These are phyloP conservation scores for Platyrinchus mystaceus DNA, from an alignment of 2,797 vertebrate genomes.

Conservation along the genomic window DNA sequence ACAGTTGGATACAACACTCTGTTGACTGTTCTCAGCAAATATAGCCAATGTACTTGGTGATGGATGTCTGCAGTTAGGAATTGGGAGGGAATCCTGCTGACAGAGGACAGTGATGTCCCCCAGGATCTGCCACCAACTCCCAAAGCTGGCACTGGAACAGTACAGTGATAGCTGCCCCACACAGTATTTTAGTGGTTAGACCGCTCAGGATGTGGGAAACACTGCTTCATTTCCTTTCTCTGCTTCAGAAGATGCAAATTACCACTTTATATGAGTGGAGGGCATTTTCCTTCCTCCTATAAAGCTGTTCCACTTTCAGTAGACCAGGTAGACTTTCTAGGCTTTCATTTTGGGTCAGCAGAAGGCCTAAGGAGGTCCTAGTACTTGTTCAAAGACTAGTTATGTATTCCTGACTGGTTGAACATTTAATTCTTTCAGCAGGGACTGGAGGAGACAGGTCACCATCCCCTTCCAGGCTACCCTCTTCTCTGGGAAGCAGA, in stretches of 20 bases:
- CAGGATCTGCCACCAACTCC: rapidly evolving
- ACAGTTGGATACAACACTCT: neutral
- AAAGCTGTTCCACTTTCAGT: neutral
- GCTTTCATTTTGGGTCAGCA: neutral
- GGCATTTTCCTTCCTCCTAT: neutral
- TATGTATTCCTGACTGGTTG: neutral
- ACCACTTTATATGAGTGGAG: neutral
- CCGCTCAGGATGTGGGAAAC: constrained; percentile 46
- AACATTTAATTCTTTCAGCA: neutral
- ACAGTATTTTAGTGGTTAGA: neutral
- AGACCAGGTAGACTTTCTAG: neutral
- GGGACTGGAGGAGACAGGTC: neutral
- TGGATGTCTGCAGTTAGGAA: neutral
- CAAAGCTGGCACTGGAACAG: neutral
- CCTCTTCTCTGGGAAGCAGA: neutral
- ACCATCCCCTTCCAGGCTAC: neutral
- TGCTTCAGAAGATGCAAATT: constrained; percentile 30
- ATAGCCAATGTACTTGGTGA: rapidly evolving
- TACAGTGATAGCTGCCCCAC: neutral
- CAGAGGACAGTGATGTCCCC: neutral
- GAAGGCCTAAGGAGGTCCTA: neutral
- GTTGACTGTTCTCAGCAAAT: neutral
- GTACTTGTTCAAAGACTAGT: neutral
- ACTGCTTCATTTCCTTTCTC: constrained; percentile 6
- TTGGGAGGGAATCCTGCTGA: neutral